Evolutionary conservation across 1,140 invertebrate species (phyloP), one percentile per base, ranked within the genome.

Genomic region (Heliconius melpomene): DNA sequence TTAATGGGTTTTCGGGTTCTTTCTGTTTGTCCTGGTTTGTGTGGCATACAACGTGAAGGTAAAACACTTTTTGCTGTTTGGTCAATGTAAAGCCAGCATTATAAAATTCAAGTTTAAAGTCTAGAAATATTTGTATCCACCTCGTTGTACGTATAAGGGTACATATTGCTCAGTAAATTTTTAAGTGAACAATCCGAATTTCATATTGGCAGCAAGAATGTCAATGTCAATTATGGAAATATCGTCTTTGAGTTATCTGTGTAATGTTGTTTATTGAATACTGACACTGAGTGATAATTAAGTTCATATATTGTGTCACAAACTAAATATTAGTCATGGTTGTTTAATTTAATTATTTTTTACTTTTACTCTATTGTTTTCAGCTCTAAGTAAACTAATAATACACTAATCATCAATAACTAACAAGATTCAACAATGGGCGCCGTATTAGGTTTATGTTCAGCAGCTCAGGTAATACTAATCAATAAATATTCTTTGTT

Each of bases 381-480:
- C 60, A 66, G 11, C 29, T 29, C 29, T 6, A 66, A 26, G 60
- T 57, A 66, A 66, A 66, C 9, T 66, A 66, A 66, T n/a, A 26
- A 11, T 6, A 13, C 13, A 66, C 8, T 66, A 66, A 29, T n/a
- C 11, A 16, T 16, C 23, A 66, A 66, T 18, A 13, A 16, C 13
- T 66, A 66, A 29, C 60, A 66, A 29, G 52, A n/a, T 73, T 38
- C 32, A 57, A 36, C 20, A 70, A 96, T 96, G 96, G 96, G 96
- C 79, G 96, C 96, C 72, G 96, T 95, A 79, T 90, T 96, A 83
- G 96, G 96, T 38, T 93, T 96, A 84, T 96, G 96, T 94, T 96
- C 96, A 32, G 96, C 95, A 79, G 96, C 96, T 46, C 96, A 96
- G 95, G 96, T 96, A 91, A 87, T 82, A 54, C 23, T 60, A 77